A percentile compares a stretch with the other conserved stretches of the same genome.
These are phyloP conservation scores for Hyposoter didymator DNA, from an alignment of 2,888 invertebrate genomes.

Conservation along the genomic window DNA sequence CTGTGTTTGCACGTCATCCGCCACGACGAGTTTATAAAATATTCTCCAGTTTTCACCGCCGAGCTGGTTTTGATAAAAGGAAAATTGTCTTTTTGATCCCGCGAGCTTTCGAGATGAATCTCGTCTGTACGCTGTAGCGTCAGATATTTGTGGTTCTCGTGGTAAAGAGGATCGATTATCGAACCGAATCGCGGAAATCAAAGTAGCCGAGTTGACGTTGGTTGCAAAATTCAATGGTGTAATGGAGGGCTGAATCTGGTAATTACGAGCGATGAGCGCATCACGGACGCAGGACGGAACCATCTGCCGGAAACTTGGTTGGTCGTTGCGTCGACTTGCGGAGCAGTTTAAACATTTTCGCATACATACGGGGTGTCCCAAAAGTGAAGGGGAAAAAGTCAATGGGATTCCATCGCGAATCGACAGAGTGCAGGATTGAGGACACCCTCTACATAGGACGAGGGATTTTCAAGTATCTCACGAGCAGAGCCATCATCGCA, in stretches of 20 bases:
- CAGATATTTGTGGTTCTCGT: not conserved
- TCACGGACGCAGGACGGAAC: constrained; percentile 2
- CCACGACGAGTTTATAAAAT: not conserved
- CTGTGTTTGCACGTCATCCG: not conserved
- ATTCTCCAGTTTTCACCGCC: too few species aligned
- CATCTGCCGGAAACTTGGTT: constrained; percentile 50
- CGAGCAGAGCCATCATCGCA: not conserved
- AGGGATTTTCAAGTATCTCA: not conserved
- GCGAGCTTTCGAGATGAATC: too few species aligned
- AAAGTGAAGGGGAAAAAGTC: not conserved
- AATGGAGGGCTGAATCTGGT: constrained; percentile 2
- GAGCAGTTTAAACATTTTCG: not conserved
- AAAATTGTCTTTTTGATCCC: too few species aligned
- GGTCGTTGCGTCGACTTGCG: constrained; percentile 15
- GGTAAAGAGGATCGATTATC: not conserved
- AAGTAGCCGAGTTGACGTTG: not conserved
- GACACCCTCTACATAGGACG: not conserved
- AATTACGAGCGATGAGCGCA: constrained; percentile 3
- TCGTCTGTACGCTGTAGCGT: not conserved
- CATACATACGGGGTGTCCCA: not conserved
- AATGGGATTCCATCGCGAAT: too few species aligned
- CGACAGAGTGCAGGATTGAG: not conserved
- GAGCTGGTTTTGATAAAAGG: not conserved
- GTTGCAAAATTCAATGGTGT: constrained; percentile 19
- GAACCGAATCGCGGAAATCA: not conserved